Evolutionary conservation across 2,797 vertebrate genomes (phyloP).

Genomic region (Tarsius wallacei): DNA sequence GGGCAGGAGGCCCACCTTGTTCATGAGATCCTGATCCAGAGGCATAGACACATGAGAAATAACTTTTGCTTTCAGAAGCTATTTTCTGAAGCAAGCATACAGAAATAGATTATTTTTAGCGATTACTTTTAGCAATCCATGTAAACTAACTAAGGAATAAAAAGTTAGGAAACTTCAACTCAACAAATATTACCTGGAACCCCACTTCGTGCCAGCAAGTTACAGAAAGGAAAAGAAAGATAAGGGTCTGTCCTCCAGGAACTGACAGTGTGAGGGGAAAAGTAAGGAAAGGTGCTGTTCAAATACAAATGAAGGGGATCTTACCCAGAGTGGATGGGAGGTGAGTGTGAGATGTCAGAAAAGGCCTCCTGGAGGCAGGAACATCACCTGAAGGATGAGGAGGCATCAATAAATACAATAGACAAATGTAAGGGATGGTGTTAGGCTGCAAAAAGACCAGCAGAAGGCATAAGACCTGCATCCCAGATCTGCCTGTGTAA

Average conservation of each 20-base stretch:
- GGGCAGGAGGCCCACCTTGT: background rate
- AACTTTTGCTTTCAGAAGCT: constrained; percentile 27
- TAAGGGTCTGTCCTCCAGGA: background rate
- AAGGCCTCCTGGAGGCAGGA: constrained; percentile 82
- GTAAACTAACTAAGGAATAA: background rate
- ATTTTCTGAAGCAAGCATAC: background rate
- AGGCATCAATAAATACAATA: constrained; percentile 73
- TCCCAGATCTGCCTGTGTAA: background rate
- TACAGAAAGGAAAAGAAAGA: background rate
- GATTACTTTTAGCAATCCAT: constrained; percentile 32
- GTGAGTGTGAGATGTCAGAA: constrained; percentile 70
- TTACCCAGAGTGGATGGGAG: constrained; percentile 78
- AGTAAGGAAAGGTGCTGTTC: background rate
- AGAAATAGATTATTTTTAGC: constrained; percentile 17
- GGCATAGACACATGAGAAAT: background rate
- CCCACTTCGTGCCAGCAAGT: background rate
- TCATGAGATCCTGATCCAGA: background rate
- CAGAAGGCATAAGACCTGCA: background rate
- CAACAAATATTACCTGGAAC: background rate
- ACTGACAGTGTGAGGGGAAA: background rate
- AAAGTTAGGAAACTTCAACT: background rate
- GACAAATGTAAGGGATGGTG: background rate
- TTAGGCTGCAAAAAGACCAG: background rate
- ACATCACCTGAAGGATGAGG: constrained; percentile 82
- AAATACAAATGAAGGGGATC: constrained; percentile 28